Evolutionary conservation across 2,113 vertebrate species (phyloP).

Genomic region (Microtus pennsylvanicus): DNA sequence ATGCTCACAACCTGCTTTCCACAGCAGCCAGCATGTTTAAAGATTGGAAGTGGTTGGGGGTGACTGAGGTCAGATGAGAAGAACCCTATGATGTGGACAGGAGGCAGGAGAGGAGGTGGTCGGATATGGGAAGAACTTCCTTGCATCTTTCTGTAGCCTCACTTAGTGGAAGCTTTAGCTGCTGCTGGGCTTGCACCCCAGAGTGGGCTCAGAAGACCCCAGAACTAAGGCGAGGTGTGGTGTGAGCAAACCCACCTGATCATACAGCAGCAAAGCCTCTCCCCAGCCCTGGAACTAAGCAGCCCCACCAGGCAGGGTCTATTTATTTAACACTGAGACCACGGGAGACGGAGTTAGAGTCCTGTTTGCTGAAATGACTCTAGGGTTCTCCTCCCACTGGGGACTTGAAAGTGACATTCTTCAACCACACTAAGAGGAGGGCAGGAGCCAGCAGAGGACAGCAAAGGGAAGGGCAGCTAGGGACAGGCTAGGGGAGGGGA

Average conservation of each 20-base stretch:
- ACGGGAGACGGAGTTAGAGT: background rate
- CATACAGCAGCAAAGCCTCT: background rate
- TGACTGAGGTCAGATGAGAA: background rate
- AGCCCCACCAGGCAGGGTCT: background rate
- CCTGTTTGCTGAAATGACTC: constrained; percentile 56
- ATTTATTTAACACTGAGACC: background rate
- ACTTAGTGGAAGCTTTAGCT: background rate
- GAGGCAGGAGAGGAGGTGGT: background rate
- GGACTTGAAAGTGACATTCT: constrained; percentile 52
- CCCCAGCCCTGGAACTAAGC: background rate
- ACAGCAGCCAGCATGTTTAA: background rate
- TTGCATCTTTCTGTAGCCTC: background rate
- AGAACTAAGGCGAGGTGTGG: background rate
- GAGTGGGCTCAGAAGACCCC: background rate
- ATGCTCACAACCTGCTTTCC: background rate
- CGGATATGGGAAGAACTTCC: background rate
- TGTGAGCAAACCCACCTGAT: background rate
- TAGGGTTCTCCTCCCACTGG: constrained; percentile 15
- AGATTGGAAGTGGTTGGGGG: background rate
- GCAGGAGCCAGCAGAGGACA: background rate
- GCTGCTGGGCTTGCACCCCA: background rate
- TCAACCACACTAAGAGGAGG: background rate
- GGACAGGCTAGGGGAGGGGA: background rate
- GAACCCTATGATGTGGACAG: background rate
- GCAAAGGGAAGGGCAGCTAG: background rate